Percentiles rank a stretch among this genome's conserved stretches.
These are phyloP conservation scores for Herpailurus yagouaroundi DNA, from an alignment of 2,113 vertebrate species.

Conservation along the genomic window DNA sequence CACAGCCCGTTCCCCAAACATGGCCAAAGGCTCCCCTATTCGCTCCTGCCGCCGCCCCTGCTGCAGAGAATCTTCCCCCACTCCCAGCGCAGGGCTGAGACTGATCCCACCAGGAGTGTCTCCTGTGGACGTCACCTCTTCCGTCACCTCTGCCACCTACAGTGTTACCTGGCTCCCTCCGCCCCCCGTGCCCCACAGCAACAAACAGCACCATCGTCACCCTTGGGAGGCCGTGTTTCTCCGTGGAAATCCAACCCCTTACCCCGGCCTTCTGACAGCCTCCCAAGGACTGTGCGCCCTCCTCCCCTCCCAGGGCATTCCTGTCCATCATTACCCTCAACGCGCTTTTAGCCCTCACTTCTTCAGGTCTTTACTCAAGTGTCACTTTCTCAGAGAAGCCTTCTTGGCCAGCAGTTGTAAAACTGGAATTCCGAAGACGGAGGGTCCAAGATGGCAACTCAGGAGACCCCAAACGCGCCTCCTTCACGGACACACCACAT, in stretches of 20 bases:
- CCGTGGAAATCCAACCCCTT: too few species aligned
- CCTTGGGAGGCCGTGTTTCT: not conserved
- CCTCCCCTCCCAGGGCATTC: not conserved
- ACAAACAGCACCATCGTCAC: rapidly evolving
- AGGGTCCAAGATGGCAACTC: not conserved
- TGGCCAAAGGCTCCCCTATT: too few species aligned
- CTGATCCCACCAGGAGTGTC: not conserved
- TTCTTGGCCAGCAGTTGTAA: not conserved
- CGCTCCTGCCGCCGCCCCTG: not conserved
- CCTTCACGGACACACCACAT: not conserved
- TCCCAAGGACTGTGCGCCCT: not conserved
- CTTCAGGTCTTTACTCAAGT: not conserved
- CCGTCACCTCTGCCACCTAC: not conserved
- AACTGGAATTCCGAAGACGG: rapidly evolving
- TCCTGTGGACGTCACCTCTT: not conserved
- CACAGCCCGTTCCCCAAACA: not conserved
- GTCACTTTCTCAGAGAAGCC: not conserved
- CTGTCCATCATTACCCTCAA: not conserved
- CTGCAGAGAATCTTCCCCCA: not conserved
- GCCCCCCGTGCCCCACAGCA: not conserved
- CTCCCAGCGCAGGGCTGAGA: not conserved
- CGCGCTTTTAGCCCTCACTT: not conserved
- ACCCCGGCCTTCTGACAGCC: not conserved
- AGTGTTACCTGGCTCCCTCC: rapidly evolving
- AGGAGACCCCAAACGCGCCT: not conserved